phyloP scores from a whole-genome alignment of 2,888 invertebrate species.

The Harpalus rubripes region DNA sequence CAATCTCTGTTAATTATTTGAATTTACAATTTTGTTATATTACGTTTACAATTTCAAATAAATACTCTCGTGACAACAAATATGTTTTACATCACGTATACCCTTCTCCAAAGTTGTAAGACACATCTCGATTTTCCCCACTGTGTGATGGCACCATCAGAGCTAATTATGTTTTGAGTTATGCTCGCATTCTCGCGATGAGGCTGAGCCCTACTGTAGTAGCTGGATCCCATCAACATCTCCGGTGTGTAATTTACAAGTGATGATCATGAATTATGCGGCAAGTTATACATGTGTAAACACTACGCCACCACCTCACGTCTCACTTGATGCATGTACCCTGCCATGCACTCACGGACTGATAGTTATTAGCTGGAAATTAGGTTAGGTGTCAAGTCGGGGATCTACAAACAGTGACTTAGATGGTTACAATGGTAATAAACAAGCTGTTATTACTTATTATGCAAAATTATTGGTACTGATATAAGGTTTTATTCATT shows the following conservation, averaged over 20 bases:
- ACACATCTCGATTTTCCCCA: constrained; percentile 26
- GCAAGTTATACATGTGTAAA: constrained; percentile 63
- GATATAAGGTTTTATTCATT: too few relatives aligned
- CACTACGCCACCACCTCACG: constrained; percentile 24
- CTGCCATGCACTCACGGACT: background rate
- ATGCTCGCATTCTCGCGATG: constrained; percentile 43
- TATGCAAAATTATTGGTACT: too few relatives aligned
- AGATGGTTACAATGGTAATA: background rate
- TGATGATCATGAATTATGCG: constrained; percentile 65
- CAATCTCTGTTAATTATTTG: too few relatives aligned
- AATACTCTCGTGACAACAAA: background rate
- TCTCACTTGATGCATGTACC: constrained; percentile 23
- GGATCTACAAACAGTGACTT: background rate
- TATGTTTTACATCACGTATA: background rate
- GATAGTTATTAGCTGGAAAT: constrained; percentile 33
- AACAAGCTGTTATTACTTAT: background rate
- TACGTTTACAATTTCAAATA: too few relatives aligned
- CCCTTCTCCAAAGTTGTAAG: background rate
- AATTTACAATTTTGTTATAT: too few relatives aligned
- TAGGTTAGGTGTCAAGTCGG: constrained; percentile 24
- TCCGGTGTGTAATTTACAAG: constrained; percentile 62
- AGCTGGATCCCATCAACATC: constrained; percentile 35
- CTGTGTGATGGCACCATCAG: constrained; percentile 49
- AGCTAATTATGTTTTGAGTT: constrained; percentile 63
- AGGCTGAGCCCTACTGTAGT: background rate